phyloP scores from a whole-genome alignment of 2,113 vertebrate species.

The Laticauda laticaudata region DNA sequence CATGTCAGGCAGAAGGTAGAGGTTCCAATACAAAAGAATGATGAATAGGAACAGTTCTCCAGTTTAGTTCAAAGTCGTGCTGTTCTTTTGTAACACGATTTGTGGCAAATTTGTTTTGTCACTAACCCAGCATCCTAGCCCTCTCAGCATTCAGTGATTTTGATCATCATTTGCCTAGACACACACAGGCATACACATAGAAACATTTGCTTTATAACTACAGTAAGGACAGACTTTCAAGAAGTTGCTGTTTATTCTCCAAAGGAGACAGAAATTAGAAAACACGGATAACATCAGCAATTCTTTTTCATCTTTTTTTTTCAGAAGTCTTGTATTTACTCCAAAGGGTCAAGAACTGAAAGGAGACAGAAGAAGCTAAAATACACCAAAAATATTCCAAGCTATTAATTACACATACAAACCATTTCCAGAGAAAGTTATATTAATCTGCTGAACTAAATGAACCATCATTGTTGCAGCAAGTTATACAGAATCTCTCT shows the following conservation, averaged over 20 bases:
- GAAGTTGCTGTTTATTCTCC: slow-evolving; percentile 46
- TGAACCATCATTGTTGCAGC: neutral
- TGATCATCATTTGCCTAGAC: slow-evolving; percentile 57
- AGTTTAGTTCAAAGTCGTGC: slow-evolving; percentile 82
- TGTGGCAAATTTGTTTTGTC: slow-evolving; percentile 99
- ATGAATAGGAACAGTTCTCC: slow-evolving; percentile 86
- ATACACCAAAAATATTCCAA: slow-evolving; percentile 38
- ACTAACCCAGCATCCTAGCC: slow-evolving; percentile 81
- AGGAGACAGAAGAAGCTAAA: neutral
- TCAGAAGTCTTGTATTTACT: slow-evolving; percentile 25
- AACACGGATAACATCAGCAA: slow-evolving; percentile 40
- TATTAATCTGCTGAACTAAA: neutral
- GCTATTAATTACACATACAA: slow-evolving; percentile 14
- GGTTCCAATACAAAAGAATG: slow-evolving; percentile 76
- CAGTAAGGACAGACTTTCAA: neutral
- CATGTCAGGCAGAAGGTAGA: slow-evolving; percentile 80
- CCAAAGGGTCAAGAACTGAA: slow-evolving; percentile 16
- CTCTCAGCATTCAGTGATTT: slow-evolving; percentile 73
- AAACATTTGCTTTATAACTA: neutral
- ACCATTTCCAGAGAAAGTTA: neutral
- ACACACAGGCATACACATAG: neutral
- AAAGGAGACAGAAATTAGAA: slow-evolving; percentile 49
- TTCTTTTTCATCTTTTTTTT: neutral
- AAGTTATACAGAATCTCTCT: neutral
- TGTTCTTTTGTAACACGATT: slow-evolving; percentile 98